These are phyloP conservation scores for Tinamus major DNA, from an alignment of 2,797 vertebrate genomes.

Conservation along the genomic window DNA sequence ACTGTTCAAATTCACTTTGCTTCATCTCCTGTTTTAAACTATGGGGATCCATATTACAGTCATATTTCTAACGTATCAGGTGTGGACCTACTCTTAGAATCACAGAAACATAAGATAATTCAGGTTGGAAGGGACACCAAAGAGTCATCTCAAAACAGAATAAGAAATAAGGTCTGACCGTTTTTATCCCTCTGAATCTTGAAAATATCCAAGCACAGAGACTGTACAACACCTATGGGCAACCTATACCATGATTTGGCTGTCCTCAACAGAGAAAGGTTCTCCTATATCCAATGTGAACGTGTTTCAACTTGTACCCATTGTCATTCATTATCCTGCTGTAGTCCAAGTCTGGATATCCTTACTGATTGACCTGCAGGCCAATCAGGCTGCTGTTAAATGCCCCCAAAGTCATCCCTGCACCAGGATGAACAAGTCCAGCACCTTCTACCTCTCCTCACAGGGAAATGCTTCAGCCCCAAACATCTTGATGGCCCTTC, in stretches of 20 bases:
- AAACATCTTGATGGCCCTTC: background rate
- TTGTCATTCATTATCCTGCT: background rate
- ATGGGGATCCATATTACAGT: background rate
- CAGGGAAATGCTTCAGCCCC: background rate
- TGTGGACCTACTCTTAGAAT: background rate
- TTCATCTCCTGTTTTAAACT: conserved; percentile 23
- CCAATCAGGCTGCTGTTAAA: background rate
- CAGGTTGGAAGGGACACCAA: background rate
- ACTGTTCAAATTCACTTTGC: conserved; percentile 3
- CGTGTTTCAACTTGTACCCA: background rate
- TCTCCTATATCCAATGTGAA: background rate
- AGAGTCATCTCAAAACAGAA: background rate
- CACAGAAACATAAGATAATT: background rate
- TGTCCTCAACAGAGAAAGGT: background rate
- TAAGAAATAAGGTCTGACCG: background rate
- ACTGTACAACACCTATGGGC: background rate
- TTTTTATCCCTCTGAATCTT: fast-evolving
- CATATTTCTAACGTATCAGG: background rate
- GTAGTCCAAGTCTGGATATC: background rate
- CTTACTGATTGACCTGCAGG: background rate
- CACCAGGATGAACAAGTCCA: background rate
- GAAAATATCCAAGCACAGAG: background rate
- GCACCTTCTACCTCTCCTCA: background rate
- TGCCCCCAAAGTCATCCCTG: background rate
- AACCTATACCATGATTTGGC: fast-evolving